Conservation (phyloP, 2,113 vertebrate species). For the Ictidomys tridecemlineatus region DNA sequence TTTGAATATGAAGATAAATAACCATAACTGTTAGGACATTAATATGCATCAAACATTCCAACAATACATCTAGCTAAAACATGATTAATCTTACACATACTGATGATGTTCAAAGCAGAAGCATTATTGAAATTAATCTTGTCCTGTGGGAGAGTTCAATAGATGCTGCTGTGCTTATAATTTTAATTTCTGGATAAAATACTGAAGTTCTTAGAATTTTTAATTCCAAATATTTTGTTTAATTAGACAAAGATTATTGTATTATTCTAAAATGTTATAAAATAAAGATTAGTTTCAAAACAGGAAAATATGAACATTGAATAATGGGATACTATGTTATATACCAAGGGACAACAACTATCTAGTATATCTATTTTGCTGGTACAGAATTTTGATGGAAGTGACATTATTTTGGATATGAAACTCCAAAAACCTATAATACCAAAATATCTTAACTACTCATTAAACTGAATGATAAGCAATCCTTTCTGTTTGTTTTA, state of each 20-base stretch:
- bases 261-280: not conserved
- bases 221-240: conserved; percentile 44
- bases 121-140: conserved; percentile 68
- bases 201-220: not conserved
- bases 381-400: not conserved
- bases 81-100: conserved; percentile 64
- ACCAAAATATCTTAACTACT: not conserved
- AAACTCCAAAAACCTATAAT: not conserved
- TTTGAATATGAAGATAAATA: conserved; percentile 74
- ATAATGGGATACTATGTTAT: not conserved
- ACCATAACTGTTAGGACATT: conserved; percentile 45
- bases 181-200: conserved; percentile 24
- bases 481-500: not conserved
- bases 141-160: conserved; percentile 14
- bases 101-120: conserved; percentile 62
- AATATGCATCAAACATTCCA: conserved; percentile 68
- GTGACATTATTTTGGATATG: accelerated
- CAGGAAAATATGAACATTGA: not conserved
- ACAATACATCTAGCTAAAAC: conserved; percentile 62
- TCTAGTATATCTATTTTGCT: not conserved
- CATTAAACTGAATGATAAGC: not conserved
- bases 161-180: conserved; percentile 7
- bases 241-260: not conserved
- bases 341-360: not conserved
- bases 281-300: not conserved